A percentile compares a stretch with the other conserved stretches of the same genome.
These are phyloP conservation scores for Centruroides vittatus DNA, from an alignment of 1,140 invertebrate species.

Conservation along the genomic window DNA sequence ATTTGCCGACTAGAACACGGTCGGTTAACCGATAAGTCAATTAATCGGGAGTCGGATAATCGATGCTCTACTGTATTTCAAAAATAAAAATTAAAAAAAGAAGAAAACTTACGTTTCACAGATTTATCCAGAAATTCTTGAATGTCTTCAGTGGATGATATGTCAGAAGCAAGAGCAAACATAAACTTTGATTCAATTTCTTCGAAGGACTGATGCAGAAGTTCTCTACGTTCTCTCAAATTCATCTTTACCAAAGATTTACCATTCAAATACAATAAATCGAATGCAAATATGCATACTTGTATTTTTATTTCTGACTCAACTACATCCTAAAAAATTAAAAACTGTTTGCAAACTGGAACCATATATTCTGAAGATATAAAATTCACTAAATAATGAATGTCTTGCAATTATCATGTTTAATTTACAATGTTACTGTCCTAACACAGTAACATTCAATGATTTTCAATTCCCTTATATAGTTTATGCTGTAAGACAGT, in stretches of 20 bases:
- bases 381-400: no score
- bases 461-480: no score
- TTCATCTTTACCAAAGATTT: conserved; percentile 65
- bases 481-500: no score
- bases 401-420: no score
- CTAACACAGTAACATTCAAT: no score
- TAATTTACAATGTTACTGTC: no score
- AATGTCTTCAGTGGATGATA: conserved; percentile 74
- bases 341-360: no score
- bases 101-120: conserved; percentile 51
- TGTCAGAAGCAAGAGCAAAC: conserved; percentile 70
- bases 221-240: conserved; percentile 54
- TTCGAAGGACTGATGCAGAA: conserved; percentile 52
- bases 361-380: no score
- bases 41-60: no score
- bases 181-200: conserved; percentile 69
- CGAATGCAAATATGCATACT: conserved; percentile 96
- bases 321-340: conserved; percentile 52
- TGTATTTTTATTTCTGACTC: conserved; percentile 87
- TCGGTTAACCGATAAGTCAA: no score
- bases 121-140: conserved; percentile 89
- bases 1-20: no score
- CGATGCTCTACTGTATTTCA: no score
- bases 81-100: neutral
- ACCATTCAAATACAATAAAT: conserved; percentile 90